Conservation (phyloP, 2,888 invertebrate species). For the Troides helena region DNA sequence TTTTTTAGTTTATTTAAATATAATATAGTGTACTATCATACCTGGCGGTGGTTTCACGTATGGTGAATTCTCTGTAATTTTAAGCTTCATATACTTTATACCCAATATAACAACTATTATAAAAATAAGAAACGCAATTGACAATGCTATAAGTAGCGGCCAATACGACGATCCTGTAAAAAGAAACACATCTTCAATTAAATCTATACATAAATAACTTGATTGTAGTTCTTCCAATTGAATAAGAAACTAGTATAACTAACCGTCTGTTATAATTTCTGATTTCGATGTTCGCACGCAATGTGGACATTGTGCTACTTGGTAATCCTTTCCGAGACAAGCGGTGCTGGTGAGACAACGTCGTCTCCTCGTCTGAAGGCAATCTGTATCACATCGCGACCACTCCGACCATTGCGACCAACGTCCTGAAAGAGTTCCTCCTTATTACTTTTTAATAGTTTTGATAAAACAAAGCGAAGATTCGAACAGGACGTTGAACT, state of each 20-base stretch:
- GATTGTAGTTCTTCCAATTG: not conserved
- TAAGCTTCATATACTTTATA: slow-evolving; percentile 72
- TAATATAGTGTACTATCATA: slow-evolving; percentile 35
- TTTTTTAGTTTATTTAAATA: too few relatives aligned
- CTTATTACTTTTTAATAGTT: not conserved
- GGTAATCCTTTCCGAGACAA: slow-evolving; percentile 68
- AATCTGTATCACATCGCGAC: slow-evolving; percentile 94
- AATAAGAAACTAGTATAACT: slow-evolving; percentile 30
- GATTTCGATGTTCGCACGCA: slow-evolving; percentile 72
- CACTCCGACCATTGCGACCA: slow-evolving; percentile 95
- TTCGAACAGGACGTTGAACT: too few relatives aligned
- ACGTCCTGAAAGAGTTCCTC: slow-evolving; percentile 71
- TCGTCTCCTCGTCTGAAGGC: slow-evolving; percentile 89
- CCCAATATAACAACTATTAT: slow-evolving; percentile 67
- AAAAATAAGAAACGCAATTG: slow-evolving; percentile 69
- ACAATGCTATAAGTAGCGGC: slow-evolving; percentile 65
- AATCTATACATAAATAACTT: not conserved
- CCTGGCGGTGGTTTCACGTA: slow-evolving; percentile 72
- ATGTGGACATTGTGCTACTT: slow-evolving; percentile 65
- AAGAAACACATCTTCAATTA: slow-evolving; percentile 9
- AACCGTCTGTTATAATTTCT: slow-evolving; percentile 61
- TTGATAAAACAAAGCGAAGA: not conserved
- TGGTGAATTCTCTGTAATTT: slow-evolving; percentile 64
- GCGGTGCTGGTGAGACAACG: slow-evolving; percentile 81
- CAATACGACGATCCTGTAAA: slow-evolving; percentile 70